phyloP scores from a whole-genome alignment of 2,888 invertebrate species.

The Ecdyonurus torrentis region DNA sequence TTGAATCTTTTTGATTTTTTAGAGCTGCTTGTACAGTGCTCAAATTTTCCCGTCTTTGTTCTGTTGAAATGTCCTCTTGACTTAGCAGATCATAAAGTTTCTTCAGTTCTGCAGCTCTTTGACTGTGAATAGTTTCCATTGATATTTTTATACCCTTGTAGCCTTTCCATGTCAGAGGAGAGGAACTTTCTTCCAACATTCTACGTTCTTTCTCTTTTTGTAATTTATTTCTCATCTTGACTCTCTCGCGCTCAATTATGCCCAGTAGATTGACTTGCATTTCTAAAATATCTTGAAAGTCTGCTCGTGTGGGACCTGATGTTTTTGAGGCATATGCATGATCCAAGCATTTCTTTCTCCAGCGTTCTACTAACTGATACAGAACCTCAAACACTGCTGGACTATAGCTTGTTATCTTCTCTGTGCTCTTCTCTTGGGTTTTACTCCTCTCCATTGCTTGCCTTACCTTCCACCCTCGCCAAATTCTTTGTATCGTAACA shows the following conservation, averaged over 20 bases:
- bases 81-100: constrained; percentile 52
- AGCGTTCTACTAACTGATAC: constrained; percentile 47
- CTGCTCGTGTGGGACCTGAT: neutral
- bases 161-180: constrained; percentile 59
- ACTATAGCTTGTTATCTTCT: neutral
- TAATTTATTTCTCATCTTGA: constrained; percentile 39
- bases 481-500: constrained; percentile 46
- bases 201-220: constrained; percentile 39
- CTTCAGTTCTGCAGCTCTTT: constrained; percentile 56
- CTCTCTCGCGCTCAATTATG: constrained; percentile 49
- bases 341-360: constrained; percentile 33
- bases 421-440: constrained; percentile 28
- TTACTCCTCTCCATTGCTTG: constrained; percentile 32
- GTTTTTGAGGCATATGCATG: neutral
- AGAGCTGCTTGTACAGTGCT: constrained; percentile 51
- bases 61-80: constrained; percentile 36
- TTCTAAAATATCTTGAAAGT: neutral
- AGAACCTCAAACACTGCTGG: constrained; percentile 54
- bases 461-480: constrained; percentile 37
- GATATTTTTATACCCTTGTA: constrained; percentile 48
- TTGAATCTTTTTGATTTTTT: constrained; percentile 35
- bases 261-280: constrained; percentile 40
- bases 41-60: constrained; percentile 51
- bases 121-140: constrained; percentile 68
- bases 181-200: constrained; percentile 48